Conservation (phyloP, 2,888 invertebrate species). For the Drosophila barbarae region DNA sequence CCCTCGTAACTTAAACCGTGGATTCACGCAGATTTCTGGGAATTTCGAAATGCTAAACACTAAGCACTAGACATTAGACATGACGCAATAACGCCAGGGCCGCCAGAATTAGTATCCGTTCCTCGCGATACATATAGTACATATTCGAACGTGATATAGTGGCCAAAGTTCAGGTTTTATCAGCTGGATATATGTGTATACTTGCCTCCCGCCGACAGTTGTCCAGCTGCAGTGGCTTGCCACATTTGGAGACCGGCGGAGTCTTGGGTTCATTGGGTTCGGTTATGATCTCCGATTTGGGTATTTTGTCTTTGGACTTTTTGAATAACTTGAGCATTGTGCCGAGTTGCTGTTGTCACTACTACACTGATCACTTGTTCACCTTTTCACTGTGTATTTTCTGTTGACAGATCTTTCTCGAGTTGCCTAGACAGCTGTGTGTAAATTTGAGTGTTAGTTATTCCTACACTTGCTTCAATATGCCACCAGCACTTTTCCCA, state of each 20-base stretch:
- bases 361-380: slow-evolving; percentile 10
- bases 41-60: slow-evolving; percentile 1
- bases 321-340: slow-evolving; percentile 76
- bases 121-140: not conserved
- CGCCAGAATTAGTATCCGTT: not conserved
- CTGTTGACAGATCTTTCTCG: slow-evolving; percentile 9
- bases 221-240: slow-evolving; percentile 77
- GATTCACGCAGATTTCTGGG: slow-evolving; percentile 12
- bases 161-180: slow-evolving; percentile 28
- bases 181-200: slow-evolving; percentile 43
- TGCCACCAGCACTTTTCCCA: slow-evolving; percentile 40
- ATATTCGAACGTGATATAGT: slow-evolving; percentile 13
- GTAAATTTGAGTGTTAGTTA: slow-evolving; percentile 8
- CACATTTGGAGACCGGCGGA: slow-evolving; percentile 73
- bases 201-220: slow-evolving; percentile 79
- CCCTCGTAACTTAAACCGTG: not conserved
- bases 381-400: not conserved
- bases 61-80: not conserved
- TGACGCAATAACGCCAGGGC: slow-evolving; percentile 27
- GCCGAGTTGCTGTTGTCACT: slow-evolving; percentile 4
- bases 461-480: slow-evolving; percentile 16
- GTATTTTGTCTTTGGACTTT: slow-evolving; percentile 71
- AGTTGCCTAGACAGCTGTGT: slow-evolving; percentile 2
- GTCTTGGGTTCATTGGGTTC: slow-evolving; percentile 68
- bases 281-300: slow-evolving; percentile 78